Conservation (phyloP, 2,888 invertebrate species). For the Limnephilus lunatus region DNA sequence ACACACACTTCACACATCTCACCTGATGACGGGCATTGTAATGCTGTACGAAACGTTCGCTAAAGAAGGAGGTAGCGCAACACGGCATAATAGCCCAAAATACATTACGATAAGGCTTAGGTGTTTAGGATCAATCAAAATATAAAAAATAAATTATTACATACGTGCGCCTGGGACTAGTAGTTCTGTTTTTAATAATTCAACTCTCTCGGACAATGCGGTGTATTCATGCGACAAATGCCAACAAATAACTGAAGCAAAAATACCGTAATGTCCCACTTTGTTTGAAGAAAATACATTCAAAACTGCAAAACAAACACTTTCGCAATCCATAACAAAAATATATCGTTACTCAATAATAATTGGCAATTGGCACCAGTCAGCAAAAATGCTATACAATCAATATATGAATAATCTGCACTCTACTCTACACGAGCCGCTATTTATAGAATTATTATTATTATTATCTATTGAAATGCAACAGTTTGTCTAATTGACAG, state of each 20-base stretch:
- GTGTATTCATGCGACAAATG: neutral
- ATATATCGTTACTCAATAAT: neutral
- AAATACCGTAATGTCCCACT: neutral
- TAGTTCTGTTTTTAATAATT: neutral
- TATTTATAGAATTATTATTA: neutral
- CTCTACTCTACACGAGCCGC: neutral
- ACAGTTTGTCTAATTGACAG: neutral
- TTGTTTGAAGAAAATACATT: neutral
- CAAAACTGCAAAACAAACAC: constrained; percentile 19
- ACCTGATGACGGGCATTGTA: too few relatives aligned
- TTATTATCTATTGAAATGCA: neutral
- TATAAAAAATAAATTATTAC: neutral
- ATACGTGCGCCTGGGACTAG: neutral
- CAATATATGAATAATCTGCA: neutral
- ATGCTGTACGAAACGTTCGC: too few relatives aligned
- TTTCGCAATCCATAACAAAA: constrained; percentile 26
- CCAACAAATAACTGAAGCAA: neutral
- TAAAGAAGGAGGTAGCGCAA: too few relatives aligned
- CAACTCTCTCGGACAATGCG: neutral
- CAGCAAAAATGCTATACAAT: neutral
- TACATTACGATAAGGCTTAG: too few relatives aligned
- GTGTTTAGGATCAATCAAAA: neutral
- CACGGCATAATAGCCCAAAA: too few relatives aligned
- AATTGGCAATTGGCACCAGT: neutral
- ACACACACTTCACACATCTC: too few relatives aligned